A percentile compares a stretch with the other conserved stretches of the same genome.
Conservation (phyloP, 2,797 vertebrate genomes). For the Microctenopoma stevenorrisi region DNA sequence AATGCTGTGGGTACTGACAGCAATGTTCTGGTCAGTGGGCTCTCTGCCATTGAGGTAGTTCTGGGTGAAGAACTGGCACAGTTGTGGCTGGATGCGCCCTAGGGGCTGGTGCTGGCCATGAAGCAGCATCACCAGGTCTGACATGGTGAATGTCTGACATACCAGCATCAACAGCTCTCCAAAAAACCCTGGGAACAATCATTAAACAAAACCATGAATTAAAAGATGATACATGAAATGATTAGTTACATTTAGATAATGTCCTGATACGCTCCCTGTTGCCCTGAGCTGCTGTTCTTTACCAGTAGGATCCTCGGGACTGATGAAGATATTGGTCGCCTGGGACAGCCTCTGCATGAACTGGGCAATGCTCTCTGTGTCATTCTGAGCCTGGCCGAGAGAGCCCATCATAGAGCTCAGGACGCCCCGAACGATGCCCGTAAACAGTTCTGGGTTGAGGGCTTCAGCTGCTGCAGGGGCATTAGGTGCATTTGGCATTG, state of each 20-base stretch:
- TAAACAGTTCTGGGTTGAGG: conserved; percentile 91
- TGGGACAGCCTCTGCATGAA: conserved; percentile 94
- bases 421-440: conserved; percentile 91
- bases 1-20: conserved; percentile 76
- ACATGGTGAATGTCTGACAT: conserved; percentile 94
- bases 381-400: conserved; percentile 87
- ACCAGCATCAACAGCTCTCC: conserved; percentile 91
- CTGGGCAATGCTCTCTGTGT: conserved; percentile 92
- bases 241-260: background rate
- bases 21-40: conserved; percentile 89
- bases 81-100: conserved; percentile 90
- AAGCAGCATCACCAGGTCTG: conserved; percentile 93
- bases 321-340: conserved; percentile 91
- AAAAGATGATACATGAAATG: background rate
- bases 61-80: conserved; percentile 90
- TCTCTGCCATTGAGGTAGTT: conserved; percentile 90
- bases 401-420: conserved; percentile 92
- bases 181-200: conserved; percentile 86
- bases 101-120: conserved; percentile 93
- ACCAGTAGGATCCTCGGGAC: conserved; percentile 90
- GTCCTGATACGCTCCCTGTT: background rate
- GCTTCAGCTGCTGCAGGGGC: conserved; percentile 73
- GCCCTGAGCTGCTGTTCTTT: conserved; percentile 9
- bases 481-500: conserved; percentile 47
- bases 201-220: background rate